Conservation (phyloP, 2,797 vertebrate genomes). For the Tenualosa ilisha region DNA sequence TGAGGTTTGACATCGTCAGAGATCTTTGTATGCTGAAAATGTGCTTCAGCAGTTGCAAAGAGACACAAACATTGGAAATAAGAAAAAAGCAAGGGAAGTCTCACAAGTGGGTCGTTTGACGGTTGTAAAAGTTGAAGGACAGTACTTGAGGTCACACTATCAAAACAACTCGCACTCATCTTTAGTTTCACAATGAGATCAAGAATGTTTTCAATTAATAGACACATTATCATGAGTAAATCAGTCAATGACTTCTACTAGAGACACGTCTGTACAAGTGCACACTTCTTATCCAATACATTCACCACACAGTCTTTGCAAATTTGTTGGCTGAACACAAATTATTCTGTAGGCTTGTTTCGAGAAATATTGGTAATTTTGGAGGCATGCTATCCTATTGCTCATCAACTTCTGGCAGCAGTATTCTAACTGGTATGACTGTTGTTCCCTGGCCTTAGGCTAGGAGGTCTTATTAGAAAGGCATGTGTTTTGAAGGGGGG, state of each 20-base stretch:
- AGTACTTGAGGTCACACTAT: background rate
- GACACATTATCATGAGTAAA: background rate
- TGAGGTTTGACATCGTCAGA: background rate
- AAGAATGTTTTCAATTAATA: too few relatives aligned
- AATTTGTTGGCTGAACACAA: background rate
- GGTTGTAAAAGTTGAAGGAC: background rate
- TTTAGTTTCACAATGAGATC: too few relatives aligned
- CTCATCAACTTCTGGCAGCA: background rate
- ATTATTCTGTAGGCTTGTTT: background rate
- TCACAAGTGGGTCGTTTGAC: background rate
- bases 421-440: background rate
- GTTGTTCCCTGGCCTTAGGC: background rate
- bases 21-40: background rate
- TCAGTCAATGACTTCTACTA: background rate
- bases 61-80: background rate
- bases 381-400: background rate
- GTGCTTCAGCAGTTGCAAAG: background rate
- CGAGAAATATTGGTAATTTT: background rate
- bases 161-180: too few relatives aligned
- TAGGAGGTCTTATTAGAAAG: slow-evolving; percentile 14
- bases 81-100: too few relatives aligned
- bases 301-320: background rate
- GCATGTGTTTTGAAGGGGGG: slow-evolving; percentile 10
- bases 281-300: too few relatives aligned
- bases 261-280: background rate